Base-by-base conservation (phyloP, 2,113 vertebrate species). In the Gnathonemus echidnorhynchus region DNA sequence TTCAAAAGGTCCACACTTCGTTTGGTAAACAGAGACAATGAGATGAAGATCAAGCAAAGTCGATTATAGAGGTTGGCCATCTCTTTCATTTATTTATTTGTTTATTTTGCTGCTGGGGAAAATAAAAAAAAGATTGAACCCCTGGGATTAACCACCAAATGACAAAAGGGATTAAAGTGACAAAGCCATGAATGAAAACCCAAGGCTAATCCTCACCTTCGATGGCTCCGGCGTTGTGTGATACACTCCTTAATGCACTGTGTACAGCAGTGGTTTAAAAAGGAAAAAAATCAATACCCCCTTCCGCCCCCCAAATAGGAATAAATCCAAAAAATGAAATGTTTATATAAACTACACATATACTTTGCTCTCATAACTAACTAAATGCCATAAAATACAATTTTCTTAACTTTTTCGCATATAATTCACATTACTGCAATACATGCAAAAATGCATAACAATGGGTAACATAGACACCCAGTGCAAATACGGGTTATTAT, bases 41-140 rank as follows among this genome's bases (percentile, higher is more conserved):
- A 89, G 31, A 80, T 74, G 74, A 84, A 39, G 70, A 89, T 84
- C 48, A 84, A 84, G 88, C 50, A 39, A 89, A 89, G 83, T 89
- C 88, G 52, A 89, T 89, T 84, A 89, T 31, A 77, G 66, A 39
- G 62, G 17, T 66, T 27, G n/a, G 31, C 48, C 11, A 19, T 42
- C 74, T 31, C 84, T 80, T 86, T 5, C 24, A 27, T 80, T 31
- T 27, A 56, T 39, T 56, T 88, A 62, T 42, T 88, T 89, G 70
- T 53, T 88, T 77, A 27, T 77, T 50, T 88, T 88, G 70, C 46
- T 35, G 49, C 24, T 52, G 66, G 62, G 31, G 62, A 89, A 48
- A 46, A 88, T 62, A 56, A 45, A 58, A 42, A 58, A 62, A 24
- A 31, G 88, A 3, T 80, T 6, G 5, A 19, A 19, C 62, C 31